phyloP scores from a whole-genome alignment of 2,113 vertebrate species.

The Amblyornis subalaris region DNA sequence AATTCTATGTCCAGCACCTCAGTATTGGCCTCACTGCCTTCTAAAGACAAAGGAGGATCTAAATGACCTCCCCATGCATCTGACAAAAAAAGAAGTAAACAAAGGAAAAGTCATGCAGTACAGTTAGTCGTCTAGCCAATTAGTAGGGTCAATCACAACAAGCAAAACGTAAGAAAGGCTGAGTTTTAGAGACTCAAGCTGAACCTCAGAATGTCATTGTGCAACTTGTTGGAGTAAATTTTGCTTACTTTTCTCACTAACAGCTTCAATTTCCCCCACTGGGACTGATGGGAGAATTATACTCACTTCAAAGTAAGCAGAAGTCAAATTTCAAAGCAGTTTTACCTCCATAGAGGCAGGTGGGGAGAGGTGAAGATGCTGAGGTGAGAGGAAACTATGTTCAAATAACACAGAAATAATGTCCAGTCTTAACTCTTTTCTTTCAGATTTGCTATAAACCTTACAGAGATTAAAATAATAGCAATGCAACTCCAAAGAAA shows the following conservation, averaged over 20 bases:
- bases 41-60: not conserved
- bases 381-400: not conserved
- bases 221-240: not conserved
- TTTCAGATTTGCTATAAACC: not conserved
- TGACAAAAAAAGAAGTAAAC: not conserved
- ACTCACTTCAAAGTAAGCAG: not conserved
- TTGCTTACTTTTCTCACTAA: not conserved
- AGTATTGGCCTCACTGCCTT: not conserved
- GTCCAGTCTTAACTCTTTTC: not conserved
- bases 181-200: not conserved
- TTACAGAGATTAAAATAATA: not conserved
- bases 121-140: not conserved
- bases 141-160: not conserved
- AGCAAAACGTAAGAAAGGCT: not conserved
- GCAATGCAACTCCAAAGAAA: not conserved
- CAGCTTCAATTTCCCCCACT: not conserved
- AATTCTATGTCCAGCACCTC: slow-evolving; percentile 19
- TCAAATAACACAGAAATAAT: not conserved
- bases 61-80: not conserved
- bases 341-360: not conserved
- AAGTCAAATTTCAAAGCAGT: not conserved
- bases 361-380: not conserved
- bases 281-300: not conserved
- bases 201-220: not conserved
- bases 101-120: not conserved